Percentiles rank a stretch among this genome's conserved stretches.
Conservation (phyloP, 2,888 invertebrate species). For the Coelopa pilipes region DNA sequence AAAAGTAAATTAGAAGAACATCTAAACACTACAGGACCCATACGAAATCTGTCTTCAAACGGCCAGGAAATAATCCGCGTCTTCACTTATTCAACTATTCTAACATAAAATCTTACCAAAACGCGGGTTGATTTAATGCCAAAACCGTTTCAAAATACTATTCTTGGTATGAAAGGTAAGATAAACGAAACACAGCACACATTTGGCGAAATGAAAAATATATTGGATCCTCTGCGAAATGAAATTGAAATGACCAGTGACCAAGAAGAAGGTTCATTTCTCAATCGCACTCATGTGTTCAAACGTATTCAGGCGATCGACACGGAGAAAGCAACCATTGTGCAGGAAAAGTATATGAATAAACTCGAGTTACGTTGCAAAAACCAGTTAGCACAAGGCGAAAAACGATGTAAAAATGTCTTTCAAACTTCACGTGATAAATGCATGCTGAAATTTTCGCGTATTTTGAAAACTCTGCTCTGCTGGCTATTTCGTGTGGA, state of each 20-base stretch:
- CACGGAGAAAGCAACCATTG: slow-evolving; percentile 47
- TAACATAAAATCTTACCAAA: slow-evolving; percentile 80
- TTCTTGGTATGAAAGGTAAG: slow-evolving; percentile 72
- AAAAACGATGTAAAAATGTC: slow-evolving; percentile 64
- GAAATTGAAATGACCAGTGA: slow-evolving; percentile 69
- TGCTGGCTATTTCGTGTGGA: slow-evolving; percentile 82
- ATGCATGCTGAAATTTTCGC: slow-evolving; percentile 73
- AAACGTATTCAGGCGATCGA: slow-evolving; percentile 26
- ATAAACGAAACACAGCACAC: slow-evolving; percentile 73
- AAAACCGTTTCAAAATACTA: slow-evolving; percentile 74
- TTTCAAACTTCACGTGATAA: slow-evolving; percentile 68
- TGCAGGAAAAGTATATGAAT: slow-evolving; percentile 72
- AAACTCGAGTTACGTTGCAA: slow-evolving; percentile 78
- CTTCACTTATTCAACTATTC: slow-evolving; percentile 79
- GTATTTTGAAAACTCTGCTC: slow-evolving; percentile 71
- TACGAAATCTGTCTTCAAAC: slow-evolving; percentile 80
- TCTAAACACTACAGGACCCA: slow-evolving; percentile 72
- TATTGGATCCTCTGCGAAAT: slow-evolving; percentile 74
- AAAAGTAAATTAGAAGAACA: too few species aligned
- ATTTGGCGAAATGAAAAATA: slow-evolving; percentile 70
- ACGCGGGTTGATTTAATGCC: slow-evolving; percentile 75
- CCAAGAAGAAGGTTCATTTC: background rate
- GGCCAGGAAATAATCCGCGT: slow-evolving; percentile 82
- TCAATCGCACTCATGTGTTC: background rate
- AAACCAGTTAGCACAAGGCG: slow-evolving; percentile 70